Conservation (phyloP, 2,888 invertebrate genomes). For the Trisateles emortualis region DNA sequence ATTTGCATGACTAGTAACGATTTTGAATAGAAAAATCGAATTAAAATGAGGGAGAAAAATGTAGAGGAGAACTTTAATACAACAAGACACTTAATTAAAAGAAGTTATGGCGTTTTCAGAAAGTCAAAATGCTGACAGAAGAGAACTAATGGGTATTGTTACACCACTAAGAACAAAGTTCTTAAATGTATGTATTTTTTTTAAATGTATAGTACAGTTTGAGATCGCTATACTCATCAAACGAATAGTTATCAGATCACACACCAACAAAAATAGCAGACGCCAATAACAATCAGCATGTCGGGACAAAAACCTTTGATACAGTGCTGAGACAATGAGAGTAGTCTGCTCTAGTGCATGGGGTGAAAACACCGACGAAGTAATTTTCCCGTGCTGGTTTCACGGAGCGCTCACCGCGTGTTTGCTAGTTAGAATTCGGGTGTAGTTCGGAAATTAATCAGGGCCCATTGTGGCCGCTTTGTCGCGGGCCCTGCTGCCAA, state of each 20-base stretch:
- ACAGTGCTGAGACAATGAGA: conserved; percentile 37
- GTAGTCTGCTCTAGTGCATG: conserved; percentile 51
- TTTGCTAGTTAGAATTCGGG: conserved; percentile 85
- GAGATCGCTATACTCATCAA: neutral
- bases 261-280: conserved; percentile 14
- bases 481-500: conserved; percentile 81
- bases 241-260: conserved; percentile 7
- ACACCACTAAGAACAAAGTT: too few species aligned
- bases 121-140: too few species aligned
- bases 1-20: too few species aligned
- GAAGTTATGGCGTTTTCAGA: too few species aligned
- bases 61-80: too few species aligned
- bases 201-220: too few species aligned
- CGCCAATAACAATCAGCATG: conserved; percentile 28
- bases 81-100: too few species aligned
- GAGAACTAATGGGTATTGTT: too few species aligned
- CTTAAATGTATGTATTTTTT: too few species aligned
- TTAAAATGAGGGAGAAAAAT: too few species aligned
- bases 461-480: conserved; percentile 84
- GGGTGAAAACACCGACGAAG: conserved; percentile 64
- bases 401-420: conserved; percentile 70
- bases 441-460: conserved; percentile 86
- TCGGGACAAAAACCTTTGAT: conserved; percentile 38
- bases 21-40: too few species aligned
- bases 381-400: conserved; percentile 72